Base-by-base conservation (phyloP, 2,888 invertebrate genomes). In the Adelognathus sp. region DNA sequence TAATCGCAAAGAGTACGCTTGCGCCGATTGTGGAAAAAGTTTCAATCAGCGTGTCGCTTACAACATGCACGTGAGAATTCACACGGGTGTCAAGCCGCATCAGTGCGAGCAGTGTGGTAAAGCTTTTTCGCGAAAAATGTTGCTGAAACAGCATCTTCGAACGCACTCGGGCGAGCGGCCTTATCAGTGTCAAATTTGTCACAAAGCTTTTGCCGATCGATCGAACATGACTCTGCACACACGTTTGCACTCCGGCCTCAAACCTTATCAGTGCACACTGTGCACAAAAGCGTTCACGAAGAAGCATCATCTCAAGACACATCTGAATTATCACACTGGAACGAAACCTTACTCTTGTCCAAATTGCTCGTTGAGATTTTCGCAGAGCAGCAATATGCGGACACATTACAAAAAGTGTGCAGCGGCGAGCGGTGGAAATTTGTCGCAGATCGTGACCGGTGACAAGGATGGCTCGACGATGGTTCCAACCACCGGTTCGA, bases 11-110 rank as follows among this genome's bases (percentile, higher is more conserved):
- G 96, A 96, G 89, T 96, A 97, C 91, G 95, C 95, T 58, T 97
- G 97, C 87, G 94, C 95, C 24, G 94, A 95, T 84, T 97, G 97
- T 86, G 96, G 96, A 0, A 97, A 97, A 90, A 94, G 96, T 18
- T 97, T 97, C 89, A 97, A 97, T 90, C 97, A 97, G 90, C 93
- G 97, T 33, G 97, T 97, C 3, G 97, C 97, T 6, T 97, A 96
- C 92, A 97, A 97, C 87, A 97, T 97, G 97, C 97, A 97, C 88
- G 94, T 96, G 1, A 92, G 96, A 76, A 96, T 97, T 75, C 96
- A 97, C 87, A 96, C 96, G 78, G 96, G 96, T 9, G 93, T 96
- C 0, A 96, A 96, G 85, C 96, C 96, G 0, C 96, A 96, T 88
- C 94, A 95, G 70, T 96, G 96, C 87, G 93, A 92, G 2, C 94